Evolutionary conservation across 2,888 invertebrate species (phyloP), one percentile per base, ranked within the genome.

Genomic region (Agrochola lota): DNA sequence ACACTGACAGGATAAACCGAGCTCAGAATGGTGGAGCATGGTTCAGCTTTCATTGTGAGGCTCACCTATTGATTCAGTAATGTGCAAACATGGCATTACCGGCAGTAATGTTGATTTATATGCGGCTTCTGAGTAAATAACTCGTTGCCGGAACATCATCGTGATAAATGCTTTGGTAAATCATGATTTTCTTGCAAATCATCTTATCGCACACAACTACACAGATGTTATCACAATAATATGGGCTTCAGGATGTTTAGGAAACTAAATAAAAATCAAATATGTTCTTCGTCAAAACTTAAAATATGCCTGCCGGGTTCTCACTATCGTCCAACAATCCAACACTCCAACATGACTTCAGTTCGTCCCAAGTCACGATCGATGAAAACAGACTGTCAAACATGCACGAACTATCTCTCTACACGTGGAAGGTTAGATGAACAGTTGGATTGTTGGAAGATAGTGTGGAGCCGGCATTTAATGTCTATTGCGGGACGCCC

Each of bases 91-190:
- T 67, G 52, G 49, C 30, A 74, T 83, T 85, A 69, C 69, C 66
- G 71, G 59, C 62, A 76, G 75, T 70, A 77, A 80, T 83, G 20
- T 72, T 83, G 85, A 85, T 85, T 85, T 85, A 80, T 83, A 26
- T 74, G 26, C 71, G 52, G 64, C 74, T 86, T 60, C 78, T 83
- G 69, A 77, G 63, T 67, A 60, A 78, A 83, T 73, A 71, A 73
- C 62, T 78, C 59, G 66, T 23, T 85, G 83, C 69, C 78, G 83
- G 86, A 84, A 84, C 70, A 72, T 74, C 63, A 55, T 69, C 15
- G 55, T 86, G 80, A 83, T 86, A 69, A 74, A 86, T 74, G 64
- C n/a, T n/a, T 43, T 57, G 60, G 35, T 85, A 83, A 74, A 82
- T 78, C 84, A 77, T 74, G 64, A 57, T 71, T 69, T 63, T 76